A percentile compares a stretch with the other conserved stretches of the same genome.
Evolutionary conservation across 2,113 vertebrate species (phyloP).

Genomic region (Serilophus lunatus): DNA sequence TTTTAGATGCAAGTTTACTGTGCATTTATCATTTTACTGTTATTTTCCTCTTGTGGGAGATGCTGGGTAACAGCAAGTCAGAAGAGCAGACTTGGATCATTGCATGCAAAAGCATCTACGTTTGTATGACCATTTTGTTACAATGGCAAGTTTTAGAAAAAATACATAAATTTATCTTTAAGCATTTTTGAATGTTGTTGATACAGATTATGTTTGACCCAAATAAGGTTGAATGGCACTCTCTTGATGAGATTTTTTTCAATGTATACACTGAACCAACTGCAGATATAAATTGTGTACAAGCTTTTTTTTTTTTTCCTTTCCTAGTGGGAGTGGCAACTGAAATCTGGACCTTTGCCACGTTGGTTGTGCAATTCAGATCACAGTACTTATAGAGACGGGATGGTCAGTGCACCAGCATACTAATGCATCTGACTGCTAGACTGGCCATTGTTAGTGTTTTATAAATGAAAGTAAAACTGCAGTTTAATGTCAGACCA

Average conservation of each 20-base stretch:
- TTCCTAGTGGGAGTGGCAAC: conserved; percentile 50
- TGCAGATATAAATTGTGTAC: conserved; percentile 19
- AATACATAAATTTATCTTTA: neutral
- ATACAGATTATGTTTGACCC: neutral
- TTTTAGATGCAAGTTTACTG: neutral
- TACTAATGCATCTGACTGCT: conserved; percentile 50
- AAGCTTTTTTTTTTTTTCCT: neutral
- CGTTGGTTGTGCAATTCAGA: conserved; percentile 65
- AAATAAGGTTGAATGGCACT: neutral
- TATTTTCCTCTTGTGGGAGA: conserved; percentile 37
- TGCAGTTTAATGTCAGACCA: neutral
- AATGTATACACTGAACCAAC: neutral
- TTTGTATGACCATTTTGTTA: neutral
- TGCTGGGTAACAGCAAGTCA: neutral
- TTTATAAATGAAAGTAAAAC: conserved; percentile 34
- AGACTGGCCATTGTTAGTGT: conserved; percentile 17
- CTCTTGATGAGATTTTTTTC: neutral
- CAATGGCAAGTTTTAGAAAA: neutral
- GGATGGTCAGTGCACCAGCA: conserved; percentile 51
- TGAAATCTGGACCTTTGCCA: conserved; percentile 58
- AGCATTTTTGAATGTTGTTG: neutral
- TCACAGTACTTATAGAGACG: conserved; percentile 57
- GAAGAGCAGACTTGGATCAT: neutral
- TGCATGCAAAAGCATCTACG: neutral
- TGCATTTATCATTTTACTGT: conserved; percentile 21